Base-by-base conservation (phyloP, 2,888 invertebrate species). In the Rhabditophanes sp. region DNA sequence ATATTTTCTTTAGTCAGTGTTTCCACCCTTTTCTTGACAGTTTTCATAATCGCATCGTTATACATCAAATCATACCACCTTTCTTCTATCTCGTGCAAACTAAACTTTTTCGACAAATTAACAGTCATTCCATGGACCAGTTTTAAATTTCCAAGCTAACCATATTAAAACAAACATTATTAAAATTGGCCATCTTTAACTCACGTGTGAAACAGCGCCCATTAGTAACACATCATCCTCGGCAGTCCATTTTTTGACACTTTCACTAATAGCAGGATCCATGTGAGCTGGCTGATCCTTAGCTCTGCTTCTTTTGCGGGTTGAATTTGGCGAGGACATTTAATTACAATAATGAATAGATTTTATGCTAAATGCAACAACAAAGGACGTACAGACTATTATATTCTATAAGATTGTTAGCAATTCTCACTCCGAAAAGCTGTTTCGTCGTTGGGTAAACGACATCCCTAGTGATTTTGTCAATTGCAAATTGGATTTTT, bases 11-110 rank as follows among this genome's bases (percentile, higher is more conserved):
- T 23, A 15, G 38, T 29, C 19, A 58, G 22, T 9, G 36, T 35
- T 3, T 32, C 33, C 25, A 57, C 50, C 20, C 57, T 32, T 25
- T 43, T 40, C 20, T 40, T 41, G 2, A 56, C 59, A 30, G 35
- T 48, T 40, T 48, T 49, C 6, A 87, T 87, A 29, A 93, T 78
- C 27, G 82, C 77, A n/a, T 82, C 80, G 68, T 93, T 87, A 66
- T 90, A 93, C 15, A 96, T 72, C 35, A 96, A 67, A 0, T 85
- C 81, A 67, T 84, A 87, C 93, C 93, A 96, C 30, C 93, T 75
- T 35, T 85, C 82, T 62, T 88, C 84, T 33, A 96, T 75, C 65
- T 96, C 90, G 58, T 80, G 79, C 16, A 85, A 71, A 0, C 85
- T 83, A 66, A 88, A 93, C 38, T 82, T 78, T 62, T 88, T 87